These are phyloP conservation scores for Genyomyrus donnyi DNA, from an alignment of 2,113 vertebrate species.

Conservation along the genomic window DNA sequence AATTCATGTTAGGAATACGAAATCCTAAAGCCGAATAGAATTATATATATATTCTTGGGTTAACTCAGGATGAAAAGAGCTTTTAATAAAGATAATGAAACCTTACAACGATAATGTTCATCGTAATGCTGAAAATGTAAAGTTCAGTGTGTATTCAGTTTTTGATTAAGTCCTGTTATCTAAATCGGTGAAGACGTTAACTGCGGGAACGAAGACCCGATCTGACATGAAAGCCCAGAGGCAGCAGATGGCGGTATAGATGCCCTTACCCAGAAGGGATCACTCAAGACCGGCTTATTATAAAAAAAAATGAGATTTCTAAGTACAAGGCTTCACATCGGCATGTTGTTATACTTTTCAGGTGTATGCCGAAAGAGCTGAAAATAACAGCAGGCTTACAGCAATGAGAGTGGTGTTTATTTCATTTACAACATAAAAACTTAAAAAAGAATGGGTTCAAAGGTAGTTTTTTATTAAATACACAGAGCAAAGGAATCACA, in stretches of 20 bases:
- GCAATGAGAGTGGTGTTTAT: not conserved
- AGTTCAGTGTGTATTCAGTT: not conserved
- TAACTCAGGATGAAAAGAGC: not conserved
- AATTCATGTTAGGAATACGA: not conserved
- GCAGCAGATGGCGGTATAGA: conserved; percentile 28
- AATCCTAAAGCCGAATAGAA: not conserved
- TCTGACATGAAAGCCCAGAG: too few relatives aligned
- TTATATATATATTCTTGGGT: not conserved
- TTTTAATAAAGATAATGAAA: not conserved
- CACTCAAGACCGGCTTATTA: not conserved
- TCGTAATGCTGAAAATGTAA: not conserved
- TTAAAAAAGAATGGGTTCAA: not conserved
- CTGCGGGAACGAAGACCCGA: not conserved
- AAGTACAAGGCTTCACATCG: not conserved
- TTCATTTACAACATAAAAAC: not conserved
- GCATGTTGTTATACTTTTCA: not conserved
- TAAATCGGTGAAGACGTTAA: not conserved
- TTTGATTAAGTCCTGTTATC: not conserved
- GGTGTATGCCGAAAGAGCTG: not conserved
- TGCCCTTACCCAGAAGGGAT: not conserved
- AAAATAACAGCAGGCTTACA: not conserved
- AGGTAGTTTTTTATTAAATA: not conserved
- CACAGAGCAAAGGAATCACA: not conserved
- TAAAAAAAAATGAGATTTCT: not conserved
- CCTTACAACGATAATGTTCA: not conserved